Percentiles rank a stretch among this genome's conserved stretches.
phyloP scores from a whole-genome alignment of 2,113 vertebrate species.

The Clarias macrocephalus region DNA sequence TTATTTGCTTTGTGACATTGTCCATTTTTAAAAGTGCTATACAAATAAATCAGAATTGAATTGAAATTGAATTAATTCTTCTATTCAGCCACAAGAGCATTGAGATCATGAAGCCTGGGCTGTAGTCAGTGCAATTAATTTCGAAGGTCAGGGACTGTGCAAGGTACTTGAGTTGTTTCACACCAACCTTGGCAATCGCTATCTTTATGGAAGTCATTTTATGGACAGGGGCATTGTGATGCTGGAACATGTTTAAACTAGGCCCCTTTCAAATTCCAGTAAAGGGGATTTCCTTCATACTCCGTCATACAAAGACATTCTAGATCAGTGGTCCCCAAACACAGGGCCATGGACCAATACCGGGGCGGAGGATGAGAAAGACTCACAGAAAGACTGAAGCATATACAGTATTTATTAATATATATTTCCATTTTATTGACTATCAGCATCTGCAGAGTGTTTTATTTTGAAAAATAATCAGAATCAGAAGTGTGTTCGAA shows the following conservation, averaged over 20 bases:
- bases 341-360: no score
- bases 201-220: background rate
- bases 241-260: background rate
- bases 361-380: no score
- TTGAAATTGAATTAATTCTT: no score
- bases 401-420: no score
- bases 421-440: no score
- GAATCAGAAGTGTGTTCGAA: no score
- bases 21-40: no score
- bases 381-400: no score
- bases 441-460: no score
- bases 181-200: background rate
- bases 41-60: no score
- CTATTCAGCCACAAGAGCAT: background rate
- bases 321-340: background rate
- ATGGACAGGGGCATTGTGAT: background rate
- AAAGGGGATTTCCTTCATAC: background rate
- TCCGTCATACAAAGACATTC: background rate
- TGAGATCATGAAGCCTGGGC: background rate
- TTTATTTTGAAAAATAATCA: no score
- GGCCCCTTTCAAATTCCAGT: background rate
- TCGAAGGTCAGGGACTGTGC: background rate
- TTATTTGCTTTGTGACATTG: no score
- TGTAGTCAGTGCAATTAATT: background rate
- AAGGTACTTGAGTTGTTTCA: background rate